A percentile compares a stretch with the other conserved stretches of the same genome.
Conservation (phyloP, 2,797 vertebrate species). For the Propithecus perrieri region DNA sequence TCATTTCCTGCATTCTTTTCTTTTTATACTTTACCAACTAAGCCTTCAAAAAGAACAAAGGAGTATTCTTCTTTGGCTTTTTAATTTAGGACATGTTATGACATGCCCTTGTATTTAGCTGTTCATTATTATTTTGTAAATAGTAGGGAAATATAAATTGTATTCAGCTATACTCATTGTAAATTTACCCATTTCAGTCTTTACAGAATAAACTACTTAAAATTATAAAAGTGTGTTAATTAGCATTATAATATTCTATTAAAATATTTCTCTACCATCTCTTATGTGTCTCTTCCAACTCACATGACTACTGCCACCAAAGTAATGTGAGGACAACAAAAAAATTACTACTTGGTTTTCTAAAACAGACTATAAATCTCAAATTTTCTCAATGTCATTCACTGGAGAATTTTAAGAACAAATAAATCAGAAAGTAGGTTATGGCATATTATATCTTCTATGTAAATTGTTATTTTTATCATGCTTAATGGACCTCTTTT, state of each 20-base stretch:
- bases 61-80: not conserved
- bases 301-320: not conserved
- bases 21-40: conserved; percentile 14
- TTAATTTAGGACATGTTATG: conserved; percentile 36
- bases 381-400: not conserved
- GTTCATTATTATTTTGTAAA: conserved; percentile 63
- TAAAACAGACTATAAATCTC: not conserved
- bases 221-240: not conserved
- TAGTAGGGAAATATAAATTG: conserved; percentile 66
- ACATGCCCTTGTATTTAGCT: conserved; percentile 57
- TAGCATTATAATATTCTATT: not conserved
- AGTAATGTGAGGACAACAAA: not conserved
- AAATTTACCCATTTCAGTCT: conserved; percentile 61
- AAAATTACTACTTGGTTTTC: not conserved
- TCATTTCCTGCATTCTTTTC: conserved; percentile 58
- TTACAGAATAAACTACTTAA: conserved; percentile 19
- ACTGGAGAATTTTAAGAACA: not conserved
- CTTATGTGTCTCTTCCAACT: not conserved
- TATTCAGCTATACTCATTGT: conserved; percentile 51
- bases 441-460: not conserved
- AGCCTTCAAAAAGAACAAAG: conserved; percentile 43
- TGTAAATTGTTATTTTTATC: not conserved
- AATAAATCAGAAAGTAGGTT: not conserved
- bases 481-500: not conserved
- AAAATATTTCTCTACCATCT: not conserved